Conservation (phyloP, 2,113 vertebrate species). For the Saccopteryx leptura region DNA sequence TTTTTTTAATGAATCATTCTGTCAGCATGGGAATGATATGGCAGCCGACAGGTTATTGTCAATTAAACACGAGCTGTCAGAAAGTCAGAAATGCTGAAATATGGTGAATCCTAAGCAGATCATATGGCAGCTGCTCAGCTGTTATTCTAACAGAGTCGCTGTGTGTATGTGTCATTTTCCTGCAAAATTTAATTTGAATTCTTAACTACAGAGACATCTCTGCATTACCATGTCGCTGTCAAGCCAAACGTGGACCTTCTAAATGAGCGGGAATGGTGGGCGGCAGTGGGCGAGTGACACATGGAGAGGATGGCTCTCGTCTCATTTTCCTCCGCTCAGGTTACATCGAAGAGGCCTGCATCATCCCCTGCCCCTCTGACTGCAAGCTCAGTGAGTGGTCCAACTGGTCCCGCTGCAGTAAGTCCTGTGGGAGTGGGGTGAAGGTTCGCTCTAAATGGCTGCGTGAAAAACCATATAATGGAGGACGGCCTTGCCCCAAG, state of each 20-base stretch:
- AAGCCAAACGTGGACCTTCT: slow-evolving; percentile 76
- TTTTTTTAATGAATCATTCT: slow-evolving; percentile 60
- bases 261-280: slow-evolving; percentile 72
- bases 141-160: slow-evolving; percentile 68
- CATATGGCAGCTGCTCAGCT: slow-evolving; percentile 74
- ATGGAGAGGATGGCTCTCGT: slow-evolving; percentile 53
- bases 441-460: slow-evolving; percentile 99
- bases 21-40: slow-evolving; percentile 54
- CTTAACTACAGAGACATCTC: slow-evolving; percentile 81
- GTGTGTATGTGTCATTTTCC: slow-evolving; percentile 79
- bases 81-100: slow-evolving; percentile 82
- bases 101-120: slow-evolving; percentile 83
- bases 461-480: slow-evolving; percentile 97
- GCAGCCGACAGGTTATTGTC: slow-evolving; percentile 81
- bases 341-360: slow-evolving; percentile 98
- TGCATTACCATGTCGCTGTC: slow-evolving; percentile 78
- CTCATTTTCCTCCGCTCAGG: slow-evolving; percentile 86
- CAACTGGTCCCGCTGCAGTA: slow-evolving; percentile 99
- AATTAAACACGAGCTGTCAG: slow-evolving; percentile 87
- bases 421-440: slow-evolving; percentile 98
- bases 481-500: slow-evolving; percentile 97
- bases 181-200: slow-evolving; percentile 82
- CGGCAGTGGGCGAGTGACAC: slow-evolving; percentile 45
- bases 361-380: slow-evolving; percentile 97
- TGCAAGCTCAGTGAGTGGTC: slow-evolving; percentile 99